Evolutionary conservation across 2,888 invertebrate species (phyloP), one percentile per base, ranked within the genome.

Genomic region (Platerodrilus igneus): DNA sequence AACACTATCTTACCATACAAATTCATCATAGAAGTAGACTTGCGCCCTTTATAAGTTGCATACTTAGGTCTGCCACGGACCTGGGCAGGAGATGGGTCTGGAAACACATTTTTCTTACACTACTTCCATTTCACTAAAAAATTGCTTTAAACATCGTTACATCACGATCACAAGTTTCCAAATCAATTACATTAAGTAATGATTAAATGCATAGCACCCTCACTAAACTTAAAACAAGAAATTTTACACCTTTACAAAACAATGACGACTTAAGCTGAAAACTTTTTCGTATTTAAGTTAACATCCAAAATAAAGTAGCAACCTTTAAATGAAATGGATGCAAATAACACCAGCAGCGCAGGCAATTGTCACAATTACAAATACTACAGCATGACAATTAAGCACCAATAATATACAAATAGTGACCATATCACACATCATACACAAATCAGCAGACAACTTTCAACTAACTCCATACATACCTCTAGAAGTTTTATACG

Each of bases 21-120:
- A 81, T 90, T 90, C 88, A 90, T 88, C 78, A 90, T 83, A 72
- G 89, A 90, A 83, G 86, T 89, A 76, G 89, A 89, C 78, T 89
- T 89, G 82, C 89, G 84, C 63, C 77, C 69, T 79, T 86, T 86
- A 81, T 82, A 83, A 78, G 81, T 81, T 72, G 82, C 76, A 78
- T 82, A 84, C 79, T 83, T 84, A 79, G 83, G 80, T 76, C 83
- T 79, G 78, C 83, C 83, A 75, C 83, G 82, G 73, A 83, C 76
- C 75, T 86, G 81, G 70, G 71, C 71, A 62, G 77, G 77, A 74
- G 83, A 83, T 75, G 80, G 83, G 77, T 89, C 87, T 83, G 88
- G 78, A 85, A 84, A 79, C 78, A 83, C 78, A 72, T 76, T 59
- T 58, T 59, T 64, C 60, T 60, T 62, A 63, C 63, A 63, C 62